These are phyloP conservation scores for Mythimna loreyi DNA, from an alignment of 2,888 invertebrate species.

Conservation along the genomic window DNA sequence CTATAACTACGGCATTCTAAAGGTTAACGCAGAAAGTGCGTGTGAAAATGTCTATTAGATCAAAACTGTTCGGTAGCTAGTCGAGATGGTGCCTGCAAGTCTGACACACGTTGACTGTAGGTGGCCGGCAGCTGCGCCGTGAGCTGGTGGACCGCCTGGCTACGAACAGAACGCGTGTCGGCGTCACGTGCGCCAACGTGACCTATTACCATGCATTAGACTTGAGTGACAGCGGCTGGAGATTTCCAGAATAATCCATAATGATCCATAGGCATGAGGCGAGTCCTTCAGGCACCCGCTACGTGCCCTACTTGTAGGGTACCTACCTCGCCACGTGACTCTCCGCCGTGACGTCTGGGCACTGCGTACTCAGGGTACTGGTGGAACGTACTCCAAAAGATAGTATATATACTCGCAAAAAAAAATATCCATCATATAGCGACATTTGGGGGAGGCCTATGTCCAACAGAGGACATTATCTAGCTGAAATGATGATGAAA, in stretches of 20 bases:
- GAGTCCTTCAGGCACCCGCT: slow-evolving; percentile 62
- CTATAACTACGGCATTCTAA: too few species aligned
- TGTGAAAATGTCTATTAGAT: too few species aligned
- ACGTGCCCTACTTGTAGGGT: slow-evolving; percentile 52
- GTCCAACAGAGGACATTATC: too few species aligned
- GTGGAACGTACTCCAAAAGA: too few species aligned
- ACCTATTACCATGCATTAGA: slow-evolving; percentile 78
- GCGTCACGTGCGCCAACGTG: slow-evolving; percentile 77
- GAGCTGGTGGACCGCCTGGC: background rate
- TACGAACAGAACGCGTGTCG: slow-evolving; percentile 43
- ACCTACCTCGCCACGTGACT: slow-evolving; percentile 44
- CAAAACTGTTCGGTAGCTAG: background rate
- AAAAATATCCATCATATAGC: too few species aligned
- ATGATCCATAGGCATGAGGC: slow-evolving; percentile 49
- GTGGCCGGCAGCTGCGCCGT: background rate
- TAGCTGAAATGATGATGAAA: too few species aligned
- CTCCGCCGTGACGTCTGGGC: slow-evolving; percentile 1
- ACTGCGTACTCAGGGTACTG: background rate
- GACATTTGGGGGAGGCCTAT: too few species aligned
- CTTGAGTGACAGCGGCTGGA: slow-evolving; percentile 76
- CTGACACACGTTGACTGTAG: background rate
- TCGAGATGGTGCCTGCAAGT: background rate
- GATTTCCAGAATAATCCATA: slow-evolving; percentile 74
- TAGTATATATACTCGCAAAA: background rate
- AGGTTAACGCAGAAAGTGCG: too few species aligned